These are phyloP conservation scores for Morpho achilles DNA, from an alignment of 2,888 invertebrate genomes.

Conservation along the genomic window DNA sequence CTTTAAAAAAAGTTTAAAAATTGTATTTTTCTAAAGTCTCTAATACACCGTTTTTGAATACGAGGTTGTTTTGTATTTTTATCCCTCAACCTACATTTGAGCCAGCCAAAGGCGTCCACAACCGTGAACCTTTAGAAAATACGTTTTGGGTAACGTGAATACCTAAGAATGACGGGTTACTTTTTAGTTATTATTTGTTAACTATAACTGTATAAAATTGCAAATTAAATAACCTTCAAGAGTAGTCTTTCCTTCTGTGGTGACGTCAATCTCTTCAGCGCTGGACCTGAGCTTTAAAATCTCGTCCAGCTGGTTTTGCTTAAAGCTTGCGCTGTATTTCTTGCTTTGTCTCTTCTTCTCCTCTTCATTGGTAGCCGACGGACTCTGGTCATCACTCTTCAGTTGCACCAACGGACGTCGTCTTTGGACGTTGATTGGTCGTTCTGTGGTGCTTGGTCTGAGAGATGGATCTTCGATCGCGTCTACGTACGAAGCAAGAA, in stretches of 20 bases:
- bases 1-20: no score
- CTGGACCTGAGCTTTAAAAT: constrained; percentile 44
- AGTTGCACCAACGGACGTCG: constrained; percentile 57
- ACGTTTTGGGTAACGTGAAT: no score
- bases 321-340: constrained; percentile 66
- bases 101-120: no score
- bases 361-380: constrained; percentile 65
- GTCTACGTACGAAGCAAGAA: constrained; percentile 34
- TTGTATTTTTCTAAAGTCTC: no score
- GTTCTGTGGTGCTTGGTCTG: constrained; percentile 38
- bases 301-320: constrained; percentile 62
- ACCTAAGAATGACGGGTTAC: no score
- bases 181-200: no score
- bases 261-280: constrained; percentile 36
- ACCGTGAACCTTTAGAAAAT: no score
- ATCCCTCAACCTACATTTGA: no score
- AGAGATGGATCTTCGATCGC: constrained; percentile 57
- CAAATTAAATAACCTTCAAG: constrained; percentile 41
- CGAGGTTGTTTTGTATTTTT: no score
- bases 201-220: no score
- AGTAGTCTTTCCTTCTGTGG: constrained; percentile 47
- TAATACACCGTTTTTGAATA: no score
- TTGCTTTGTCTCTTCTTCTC: constrained; percentile 69
- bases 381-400: constrained; percentile 62
- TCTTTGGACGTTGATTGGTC: constrained; percentile 48